Base-by-base conservation (phyloP, 2,888 invertebrate species). In the Microplitis manilae region DNA sequence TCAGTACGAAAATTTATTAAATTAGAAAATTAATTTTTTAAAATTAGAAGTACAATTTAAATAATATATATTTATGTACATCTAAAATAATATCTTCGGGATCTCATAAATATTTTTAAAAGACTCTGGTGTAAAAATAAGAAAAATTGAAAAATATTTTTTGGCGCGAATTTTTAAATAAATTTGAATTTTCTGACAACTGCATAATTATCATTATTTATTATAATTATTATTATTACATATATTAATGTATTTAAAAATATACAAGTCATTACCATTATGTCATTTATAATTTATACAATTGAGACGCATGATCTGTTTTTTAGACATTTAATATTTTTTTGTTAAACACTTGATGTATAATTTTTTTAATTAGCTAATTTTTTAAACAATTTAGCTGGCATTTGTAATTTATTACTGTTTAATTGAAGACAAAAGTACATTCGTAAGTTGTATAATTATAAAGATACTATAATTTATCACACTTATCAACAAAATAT, bases 141-240 rank as follows among this genome's bases (percentile, higher is more conserved):
- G 0, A 30, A 30, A 30, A 30, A 4, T 30, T 30, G 30, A 30
- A 0, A 30, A 30, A 30, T 30, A 30, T 30, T 30, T 30, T 30
- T 30, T 30, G 30, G 4, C 30, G 30, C 2, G 30, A 30, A 30
- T 30, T 30, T 2, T 30, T 30, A 30, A 30, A 2, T 30, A 30
- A 30, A 30, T 30, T 30, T 30, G 30, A 30, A 30, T 30, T 30
- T 20, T 30, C 30, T 50, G 13, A 50, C 4, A 50, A 50, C 13
- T 50, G 50, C 50, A 50, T 50, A 50, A 50, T 50, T 50, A 64
- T 64, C 5, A 64, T 64, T 30, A 64, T 15, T 64, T 50, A 17
- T 17, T 17, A 64, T 64, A 9, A 50, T 2, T 9, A 50, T 50
- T 13, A 13, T 50, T 50, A 50, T 50, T 13, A 50, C 13, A 50